Conservation (phyloP, 23 tunicate species). For the Aplidium turbinatum region DNA sequence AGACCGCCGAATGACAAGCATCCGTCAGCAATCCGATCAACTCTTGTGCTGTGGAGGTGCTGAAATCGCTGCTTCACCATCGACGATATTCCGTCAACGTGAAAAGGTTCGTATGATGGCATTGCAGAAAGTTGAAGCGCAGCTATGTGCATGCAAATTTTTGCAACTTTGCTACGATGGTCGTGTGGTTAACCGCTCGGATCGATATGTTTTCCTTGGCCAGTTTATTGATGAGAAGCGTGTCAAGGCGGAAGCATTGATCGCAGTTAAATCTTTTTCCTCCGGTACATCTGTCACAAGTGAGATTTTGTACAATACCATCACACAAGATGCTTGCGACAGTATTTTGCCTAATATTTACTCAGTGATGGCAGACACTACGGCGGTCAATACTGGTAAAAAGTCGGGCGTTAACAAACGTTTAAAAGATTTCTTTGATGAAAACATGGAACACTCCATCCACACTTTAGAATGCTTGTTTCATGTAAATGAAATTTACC, state of each 20-base stretch:
- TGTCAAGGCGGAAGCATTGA: neutral
- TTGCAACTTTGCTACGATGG: constrained; percentile 29
- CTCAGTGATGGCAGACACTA: constrained; percentile 24
- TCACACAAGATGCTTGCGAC: neutral
- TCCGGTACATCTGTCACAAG: constrained; percentile 13
- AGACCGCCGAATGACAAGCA: constrained; percentile 12
- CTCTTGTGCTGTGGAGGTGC: neutral
- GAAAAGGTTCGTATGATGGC: constrained; percentile 16
- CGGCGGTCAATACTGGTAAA: neutral
- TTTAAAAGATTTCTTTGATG: neutral
- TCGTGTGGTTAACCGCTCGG: neutral
- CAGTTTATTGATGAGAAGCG: too few species aligned
- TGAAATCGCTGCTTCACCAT: constrained; percentile 11
- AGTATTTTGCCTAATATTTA: neutral
- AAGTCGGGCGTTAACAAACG: constrained; percentile 22
- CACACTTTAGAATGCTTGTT: constrained; percentile 12
- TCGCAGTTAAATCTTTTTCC: constrained; percentile 13
- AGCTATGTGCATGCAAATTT: neutral
- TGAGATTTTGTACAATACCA: constrained; percentile 5
- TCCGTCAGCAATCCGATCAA: constrained; percentile 21
- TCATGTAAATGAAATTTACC: constrained; percentile 16
- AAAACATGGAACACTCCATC: neutral
- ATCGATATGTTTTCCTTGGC: constrained; percentile 22
- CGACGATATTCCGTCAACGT: constrained; percentile 5
- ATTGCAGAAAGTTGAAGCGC: neutral